Conservation (phyloP, 2,888 invertebrate species). For the Tanytarsus gracilentus region DNA sequence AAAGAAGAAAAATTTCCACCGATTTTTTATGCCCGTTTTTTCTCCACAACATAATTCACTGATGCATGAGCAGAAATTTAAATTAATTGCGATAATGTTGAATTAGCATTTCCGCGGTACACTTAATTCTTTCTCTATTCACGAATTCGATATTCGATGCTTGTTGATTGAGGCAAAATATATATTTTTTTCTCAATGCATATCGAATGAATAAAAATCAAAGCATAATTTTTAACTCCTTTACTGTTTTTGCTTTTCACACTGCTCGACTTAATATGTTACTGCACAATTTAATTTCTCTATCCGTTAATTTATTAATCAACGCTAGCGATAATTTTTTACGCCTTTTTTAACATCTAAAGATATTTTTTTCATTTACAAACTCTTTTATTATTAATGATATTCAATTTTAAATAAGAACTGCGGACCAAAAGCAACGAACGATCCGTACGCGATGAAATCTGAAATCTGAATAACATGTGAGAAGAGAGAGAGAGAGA, state of each 20-base stretch:
- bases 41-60: slow-evolving; percentile 18
- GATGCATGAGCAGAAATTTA: slow-evolving; percentile 19
- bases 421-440: not conserved
- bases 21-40: not conserved
- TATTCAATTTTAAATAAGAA: not conserved
- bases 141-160: slow-evolving; percentile 3
- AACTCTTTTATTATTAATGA: not conserved
- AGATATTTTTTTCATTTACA: not conserved
- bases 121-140: slow-evolving; percentile 2
- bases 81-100: slow-evolving; percentile 16
- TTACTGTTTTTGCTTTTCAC: slow-evolving; percentile 7
- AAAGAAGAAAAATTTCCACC: not conserved
- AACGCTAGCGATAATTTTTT: not conserved
- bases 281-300: too few relatives aligned
- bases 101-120: slow-evolving; percentile 15
- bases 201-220: slow-evolving; percentile 22
- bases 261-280: too few relatives aligned
- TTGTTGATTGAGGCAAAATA: not conserved
- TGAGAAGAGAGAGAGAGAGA: slow-evolving; percentile 8
- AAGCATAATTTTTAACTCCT: slow-evolving; percentile 8
- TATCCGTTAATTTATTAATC: slow-evolving; percentile 1
- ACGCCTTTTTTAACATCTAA: not conserved
- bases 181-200: slow-evolving; percentile 1
- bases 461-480: slow-evolving; percentile 17
- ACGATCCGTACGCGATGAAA: slow-evolving; percentile 21